phyloP scores from a whole-genome alignment of 2,113 vertebrate species.

The Halcyon senegalensis region DNA sequence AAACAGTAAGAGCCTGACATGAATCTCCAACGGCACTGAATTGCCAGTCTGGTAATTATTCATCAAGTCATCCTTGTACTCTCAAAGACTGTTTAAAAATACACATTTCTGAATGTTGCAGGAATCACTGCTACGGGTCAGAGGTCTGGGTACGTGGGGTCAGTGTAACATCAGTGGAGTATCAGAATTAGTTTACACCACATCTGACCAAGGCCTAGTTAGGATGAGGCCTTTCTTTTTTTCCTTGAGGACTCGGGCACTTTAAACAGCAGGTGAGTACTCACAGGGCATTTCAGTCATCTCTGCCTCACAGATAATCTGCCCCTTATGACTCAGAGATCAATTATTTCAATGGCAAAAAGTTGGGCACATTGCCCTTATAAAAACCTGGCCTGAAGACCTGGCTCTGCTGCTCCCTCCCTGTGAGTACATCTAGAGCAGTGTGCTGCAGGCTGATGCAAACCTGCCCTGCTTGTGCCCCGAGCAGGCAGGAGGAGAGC shows the following conservation, averaged over 20 bases:
- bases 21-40: background rate
- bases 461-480: background rate
- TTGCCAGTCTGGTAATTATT: background rate
- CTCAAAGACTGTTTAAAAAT: background rate
- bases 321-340: background rate
- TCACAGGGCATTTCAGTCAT: background rate
- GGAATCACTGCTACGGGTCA: background rate
- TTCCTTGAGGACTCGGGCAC: background rate
- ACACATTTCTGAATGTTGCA: background rate
- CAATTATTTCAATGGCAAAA: background rate
- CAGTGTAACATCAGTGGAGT: background rate
- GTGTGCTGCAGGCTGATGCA: background rate
- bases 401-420: background rate
- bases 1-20: background rate
- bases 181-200: background rate
- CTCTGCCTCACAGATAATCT: background rate
- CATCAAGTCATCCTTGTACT: background rate
- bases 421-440: fast-evolving
- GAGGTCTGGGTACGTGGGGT: too few species aligned
- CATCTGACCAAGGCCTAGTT: background rate
- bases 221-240: background rate
- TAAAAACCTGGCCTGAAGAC: background rate
- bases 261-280: background rate
- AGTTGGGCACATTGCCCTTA: background rate
- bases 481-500: background rate